Evolutionary conservation across 2,888 invertebrate species (phyloP), one percentile per base, ranked within the genome.

Genomic region (Piscicola geometra): DNA sequence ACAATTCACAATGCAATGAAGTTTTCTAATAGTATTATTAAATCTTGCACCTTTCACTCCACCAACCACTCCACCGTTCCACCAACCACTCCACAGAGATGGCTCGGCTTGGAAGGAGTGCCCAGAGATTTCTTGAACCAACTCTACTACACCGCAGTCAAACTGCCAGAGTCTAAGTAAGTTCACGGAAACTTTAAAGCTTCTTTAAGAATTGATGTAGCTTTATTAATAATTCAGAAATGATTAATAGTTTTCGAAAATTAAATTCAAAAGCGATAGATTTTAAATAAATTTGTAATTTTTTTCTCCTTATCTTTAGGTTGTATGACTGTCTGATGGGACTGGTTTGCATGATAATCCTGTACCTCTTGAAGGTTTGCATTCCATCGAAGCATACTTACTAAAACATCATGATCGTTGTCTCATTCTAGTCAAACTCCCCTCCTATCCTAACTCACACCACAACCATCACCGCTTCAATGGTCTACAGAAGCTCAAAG

Each of bases 301-400:
- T n/a, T n/a, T 79, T 67, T 21, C 25, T 68, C 25, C 9, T 71
- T 47, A 18, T 64, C 72, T 76, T 47, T 77, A 80, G 80, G 15
- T 32, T 77, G 33, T 76, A 73, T 69, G 80, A 80, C 60, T 76
- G 75, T 52, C 32, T 78, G 2, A 70, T 80, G 32, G 80, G 80
- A 21, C 41, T 78, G 21, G 68, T 75, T 28, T 74, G 74, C 47
- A 76, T 80, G 78, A 72, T 79, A 28, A 60, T 79, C 30, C 72
- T 80, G 15, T 79, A 75, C 72, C 18, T 72, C 5, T 77, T 79
- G 77, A 80, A 80, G 78, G 80, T 79, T 68, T n/a, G n/a, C n/a
- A n/a, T n/a, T n/a, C n/a, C n/a, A n/a, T n/a, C n/a, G n/a, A n/a
- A n/a, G n/a, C n/a, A n/a, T n/a, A n/a, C n/a, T n/a, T n/a, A n/a